These are phyloP conservation scores for Pammene aurita DNA, from an alignment of 2,888 invertebrate species.

Conservation along the genomic window DNA sequence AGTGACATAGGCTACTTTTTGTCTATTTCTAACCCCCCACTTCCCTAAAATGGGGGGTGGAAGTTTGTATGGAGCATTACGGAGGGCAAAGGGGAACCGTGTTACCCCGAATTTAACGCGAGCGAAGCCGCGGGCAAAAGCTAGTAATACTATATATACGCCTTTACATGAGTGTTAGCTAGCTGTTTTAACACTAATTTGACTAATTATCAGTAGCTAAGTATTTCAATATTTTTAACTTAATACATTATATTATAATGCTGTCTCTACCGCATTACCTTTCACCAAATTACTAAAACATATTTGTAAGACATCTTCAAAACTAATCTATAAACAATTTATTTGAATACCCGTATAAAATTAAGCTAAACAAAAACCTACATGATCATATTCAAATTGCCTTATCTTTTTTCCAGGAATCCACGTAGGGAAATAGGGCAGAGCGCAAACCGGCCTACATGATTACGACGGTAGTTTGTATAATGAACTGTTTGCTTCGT, in stretches of 20 bases:
- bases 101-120: too few relatives aligned
- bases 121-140: too few relatives aligned
- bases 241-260: background rate
- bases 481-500: conserved; percentile 5
- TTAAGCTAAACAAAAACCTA: conserved; percentile 11
- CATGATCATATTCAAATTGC: conserved; percentile 25
- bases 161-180: too few relatives aligned
- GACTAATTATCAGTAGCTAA: too few relatives aligned
- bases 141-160: too few relatives aligned
- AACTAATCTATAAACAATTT: conserved; percentile 19
- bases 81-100: too few relatives aligned
- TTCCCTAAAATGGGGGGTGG: too few relatives aligned
- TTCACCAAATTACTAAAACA: background rate
- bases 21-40: too few relatives aligned
- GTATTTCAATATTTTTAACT: too few relatives aligned
- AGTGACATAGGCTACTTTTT: too few relatives aligned
- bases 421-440: background rate
- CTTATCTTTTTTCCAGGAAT: conserved; percentile 19
- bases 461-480: conserved; percentile 5
- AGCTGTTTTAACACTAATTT: too few relatives aligned
- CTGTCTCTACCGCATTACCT: background rate
- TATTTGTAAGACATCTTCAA: conserved; percentile 8
- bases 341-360: background rate
- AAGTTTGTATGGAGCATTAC: too few relatives aligned
- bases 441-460: conserved; percentile 1